phyloP scores from a whole-genome alignment of 2,888 invertebrate genomes.

The Shargacucullia verbasci region DNA sequence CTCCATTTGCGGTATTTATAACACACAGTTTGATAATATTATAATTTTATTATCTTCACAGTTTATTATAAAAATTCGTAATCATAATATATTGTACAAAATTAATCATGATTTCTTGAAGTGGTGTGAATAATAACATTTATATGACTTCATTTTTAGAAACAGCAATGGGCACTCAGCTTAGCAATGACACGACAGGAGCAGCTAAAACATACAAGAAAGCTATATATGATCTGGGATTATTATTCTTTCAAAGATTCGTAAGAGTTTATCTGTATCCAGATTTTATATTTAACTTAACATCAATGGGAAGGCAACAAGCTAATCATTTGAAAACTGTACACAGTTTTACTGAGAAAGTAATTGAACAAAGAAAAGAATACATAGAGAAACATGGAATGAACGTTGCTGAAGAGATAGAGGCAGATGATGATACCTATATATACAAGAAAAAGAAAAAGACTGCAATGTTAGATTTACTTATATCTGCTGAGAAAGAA shows the following conservation, averaged over 20 bases:
- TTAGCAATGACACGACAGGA: slow-evolving; percentile 79
- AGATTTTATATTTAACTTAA: slow-evolving; percentile 85
- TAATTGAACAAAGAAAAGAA: slow-evolving; percentile 70
- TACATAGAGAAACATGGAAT: slow-evolving; percentile 49
- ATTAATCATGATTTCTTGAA: no score
- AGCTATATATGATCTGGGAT: slow-evolving; percentile 84
- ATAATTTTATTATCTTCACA: no score
- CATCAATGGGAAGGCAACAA: slow-evolving; percentile 84
- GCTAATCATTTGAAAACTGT: slow-evolving; percentile 70
- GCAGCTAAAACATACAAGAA: slow-evolving; percentile 87
- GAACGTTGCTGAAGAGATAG: slow-evolving; percentile 31
- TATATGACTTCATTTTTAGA: slow-evolving; percentile 70
- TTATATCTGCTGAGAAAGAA: slow-evolving; percentile 83
- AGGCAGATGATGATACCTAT: slow-evolving; percentile 55
- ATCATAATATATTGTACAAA: no score
- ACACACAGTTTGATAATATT: no score
- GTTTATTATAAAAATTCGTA: no score
- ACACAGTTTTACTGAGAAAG: slow-evolving; percentile 78
- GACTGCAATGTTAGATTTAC: slow-evolving; percentile 88
- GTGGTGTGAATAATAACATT: no score
- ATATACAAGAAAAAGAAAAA: slow-evolving; percentile 80
- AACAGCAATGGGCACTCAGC: slow-evolving; percentile 91
- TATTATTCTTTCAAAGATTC: slow-evolving; percentile 71
- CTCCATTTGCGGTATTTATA: slow-evolving; percentile 91
- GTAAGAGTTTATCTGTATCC: slow-evolving; percentile 89